Percentiles rank a stretch among this genome's conserved stretches.
Conservation (phyloP, 2,797 vertebrate genomes). For the Mareca penelope region DNA sequence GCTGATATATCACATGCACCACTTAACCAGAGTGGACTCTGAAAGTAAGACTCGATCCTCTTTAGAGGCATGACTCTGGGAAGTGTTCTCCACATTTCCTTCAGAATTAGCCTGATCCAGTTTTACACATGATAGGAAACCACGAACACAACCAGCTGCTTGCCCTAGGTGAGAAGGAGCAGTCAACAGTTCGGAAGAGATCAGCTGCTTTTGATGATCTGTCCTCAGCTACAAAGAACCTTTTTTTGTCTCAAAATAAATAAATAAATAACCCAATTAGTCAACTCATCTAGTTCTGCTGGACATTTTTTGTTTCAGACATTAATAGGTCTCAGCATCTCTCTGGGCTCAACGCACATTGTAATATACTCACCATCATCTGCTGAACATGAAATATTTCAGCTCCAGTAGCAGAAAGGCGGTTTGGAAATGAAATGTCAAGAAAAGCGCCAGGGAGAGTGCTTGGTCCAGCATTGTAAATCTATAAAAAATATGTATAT, state of each 20-base stretch:
- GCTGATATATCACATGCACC: neutral
- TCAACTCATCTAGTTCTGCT: neutral
- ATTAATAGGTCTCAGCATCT: neutral
- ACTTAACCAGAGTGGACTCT: neutral
- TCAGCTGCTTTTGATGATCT: neutral
- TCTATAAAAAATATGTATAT: conserved; percentile 72
- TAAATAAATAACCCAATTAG: neutral
- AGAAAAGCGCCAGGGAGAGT: conserved; percentile 90
- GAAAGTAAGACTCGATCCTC: neutral
- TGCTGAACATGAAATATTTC: conserved; percentile 93
- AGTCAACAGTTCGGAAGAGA: neutral
- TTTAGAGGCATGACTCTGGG: neutral
- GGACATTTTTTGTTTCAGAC: neutral
- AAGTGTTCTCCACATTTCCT: neutral
- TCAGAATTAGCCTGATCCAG: neutral
- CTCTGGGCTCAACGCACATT: neutral
- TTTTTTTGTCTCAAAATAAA: neutral
- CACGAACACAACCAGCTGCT: neutral
- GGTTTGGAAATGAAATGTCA: conserved; percentile 91
- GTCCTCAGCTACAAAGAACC: neutral
- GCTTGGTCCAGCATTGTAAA: conserved; percentile 97
- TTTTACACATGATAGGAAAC: neutral
- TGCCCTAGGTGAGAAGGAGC: neutral
- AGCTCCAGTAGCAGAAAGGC: conserved; percentile 86
- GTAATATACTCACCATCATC: conserved; percentile 83